Base-by-base conservation (phyloP, 37 sponge, comb jelly and placozoan species). In the Halisarca cf. caerulea region DNA sequence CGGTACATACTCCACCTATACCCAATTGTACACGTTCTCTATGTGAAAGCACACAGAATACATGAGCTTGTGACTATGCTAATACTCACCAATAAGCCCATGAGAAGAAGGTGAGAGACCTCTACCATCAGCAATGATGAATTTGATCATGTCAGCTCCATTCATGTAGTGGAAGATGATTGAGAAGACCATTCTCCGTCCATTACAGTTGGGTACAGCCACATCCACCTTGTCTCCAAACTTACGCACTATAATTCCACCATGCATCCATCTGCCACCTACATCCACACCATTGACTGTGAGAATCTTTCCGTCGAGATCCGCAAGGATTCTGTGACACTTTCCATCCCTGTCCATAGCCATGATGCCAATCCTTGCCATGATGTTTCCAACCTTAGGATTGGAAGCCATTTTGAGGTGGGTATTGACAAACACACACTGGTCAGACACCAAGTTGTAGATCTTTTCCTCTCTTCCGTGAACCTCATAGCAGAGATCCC, bases 381-480 rank as follows among this genome's bases (percentile, higher is more conserved):
- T 80, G 58, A 80, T 57, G 59, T 80, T 80, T 34, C 80, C 71
- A 14, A 69, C 6, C 59, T 80, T 81, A 0, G 90, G 80, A 18
- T 80, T 85, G 78, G 80, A 27, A 39, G 84, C 81, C 27, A 62
- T 32, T 0, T 5, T 40, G 55, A 88, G 86, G 79, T 80, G 45
- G 21, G 89, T 86, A 82, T 88, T 88, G 64, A 92, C 89, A 80
- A 55, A 79, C 20, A 80, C 75, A 83, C 90, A 92, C 8, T 6
- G 45, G 39, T 92, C 93, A 37, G 90, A 89, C 0, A 92, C 77
- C 2, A 92, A 81, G 43, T 80, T 85, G 79, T 83, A 85, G 66
- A 53, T 75, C 18, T 44, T 34, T 40, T 85, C 45, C 0, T 86
- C 34, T 24, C 27, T 14, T 0, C 93, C 93, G 39, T 84, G 84